Base-by-base conservation (phyloP, 2,888 invertebrate genomes). In the Ophonus ardosiacus region DNA sequence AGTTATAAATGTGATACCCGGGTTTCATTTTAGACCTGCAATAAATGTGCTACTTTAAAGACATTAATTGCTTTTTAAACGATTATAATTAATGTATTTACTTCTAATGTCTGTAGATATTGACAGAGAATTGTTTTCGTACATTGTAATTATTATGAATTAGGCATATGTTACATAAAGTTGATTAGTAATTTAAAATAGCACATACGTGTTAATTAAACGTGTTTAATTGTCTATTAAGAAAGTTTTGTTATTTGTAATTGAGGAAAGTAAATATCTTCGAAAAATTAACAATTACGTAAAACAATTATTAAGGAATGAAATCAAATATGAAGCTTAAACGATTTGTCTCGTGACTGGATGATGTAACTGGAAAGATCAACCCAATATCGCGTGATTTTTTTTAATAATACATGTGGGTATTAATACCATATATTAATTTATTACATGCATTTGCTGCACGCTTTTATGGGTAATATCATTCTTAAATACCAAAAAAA, bases 191-290 rank as follows among this genome's bases (percentile, higher is more conserved):
- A 74, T 74, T 74, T 74, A 43, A 43, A 74, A 74, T 74, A 74
- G 40, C 71, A 74, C 51, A 74, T 74, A 68, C 68, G 68, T 68
- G 43, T 74, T 74, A 74, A 68, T 74, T 74, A 74, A 74, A 51
- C 40, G 71, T 74, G 71, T 74, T 74, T 74, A 74, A 43, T 74
- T 74, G 43, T 43, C 13, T 18, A 74, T 74, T 74, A 74, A 43
- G 71, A 31, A 68, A 74, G 71, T 74, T 74, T 74, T 74, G 18
- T 74, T 74, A 43, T 74, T 74, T 74, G 43, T 74, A 18, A 74
- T 74, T 68, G 68, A 24, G 38, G 68, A 68, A 68, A 68, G 68
- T 68, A 68, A 24, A 63, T 13, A 74, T 74, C 71, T 74, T 51
- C 71, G 17, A 74, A 74, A 31, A 51, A 74, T 74, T 74, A 74